Percentiles rank a stretch among this genome's conserved stretches.
Evolutionary conservation across 2,888 invertebrate genomes (phyloP).

Genomic region (Cepaea hortensis): DNA sequence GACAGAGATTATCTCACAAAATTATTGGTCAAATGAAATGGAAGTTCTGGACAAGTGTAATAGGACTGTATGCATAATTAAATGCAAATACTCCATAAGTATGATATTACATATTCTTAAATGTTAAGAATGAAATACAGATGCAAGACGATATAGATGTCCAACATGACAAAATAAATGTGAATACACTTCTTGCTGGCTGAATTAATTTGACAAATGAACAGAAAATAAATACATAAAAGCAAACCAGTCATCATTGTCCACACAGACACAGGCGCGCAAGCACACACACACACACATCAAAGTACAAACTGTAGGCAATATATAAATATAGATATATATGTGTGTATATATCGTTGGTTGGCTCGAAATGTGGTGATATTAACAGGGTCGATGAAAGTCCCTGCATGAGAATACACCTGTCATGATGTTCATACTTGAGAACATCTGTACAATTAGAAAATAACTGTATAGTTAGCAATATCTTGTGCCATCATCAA

Average conservation of each 20-base stretch:
- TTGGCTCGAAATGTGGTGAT: background rate
- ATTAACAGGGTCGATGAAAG: background rate
- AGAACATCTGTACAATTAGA: background rate
- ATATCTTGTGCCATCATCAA: too few relatives aligned
- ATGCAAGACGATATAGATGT: background rate
- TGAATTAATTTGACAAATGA: too few relatives aligned
- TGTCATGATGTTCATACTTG: background rate
- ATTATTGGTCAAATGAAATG: constrained; percentile 3
- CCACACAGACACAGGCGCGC: background rate
- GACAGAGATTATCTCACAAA: background rate
- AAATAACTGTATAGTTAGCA: too few relatives aligned
- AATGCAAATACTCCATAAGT: constrained; percentile 12
- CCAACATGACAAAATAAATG: background rate
- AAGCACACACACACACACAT: background rate
- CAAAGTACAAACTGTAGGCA: too few relatives aligned
- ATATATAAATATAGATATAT: too few relatives aligned
- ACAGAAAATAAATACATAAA: background rate
- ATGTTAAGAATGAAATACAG: background rate
- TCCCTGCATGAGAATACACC: background rate
- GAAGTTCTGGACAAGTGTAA: too few relatives aligned
- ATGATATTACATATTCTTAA: background rate
- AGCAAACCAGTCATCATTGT: background rate
- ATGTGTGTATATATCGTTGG: background rate
- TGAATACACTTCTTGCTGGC: background rate
- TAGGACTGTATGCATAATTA: background rate